phyloP scores from a whole-genome alignment of 2,113 vertebrate genomes.

The Halcyon senegalensis region DNA sequence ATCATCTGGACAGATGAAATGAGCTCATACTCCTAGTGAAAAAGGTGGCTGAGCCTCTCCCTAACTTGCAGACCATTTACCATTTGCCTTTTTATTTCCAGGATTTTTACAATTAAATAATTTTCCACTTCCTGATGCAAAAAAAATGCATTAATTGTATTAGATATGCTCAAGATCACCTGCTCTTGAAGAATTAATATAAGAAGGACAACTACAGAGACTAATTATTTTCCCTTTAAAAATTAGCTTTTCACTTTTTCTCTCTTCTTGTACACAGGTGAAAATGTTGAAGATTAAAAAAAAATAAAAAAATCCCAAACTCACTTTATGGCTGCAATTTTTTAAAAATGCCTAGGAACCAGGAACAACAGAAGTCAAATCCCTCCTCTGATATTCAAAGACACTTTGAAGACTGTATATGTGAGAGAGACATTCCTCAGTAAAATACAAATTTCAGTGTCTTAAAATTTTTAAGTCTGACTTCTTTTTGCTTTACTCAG shows the following conservation, averaged over 20 bases:
- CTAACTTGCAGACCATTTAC: not conserved
- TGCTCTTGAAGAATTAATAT: not conserved
- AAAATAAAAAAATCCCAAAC: not conserved
- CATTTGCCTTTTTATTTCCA: not conserved
- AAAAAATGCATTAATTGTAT: not conserved
- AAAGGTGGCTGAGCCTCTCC: not conserved
- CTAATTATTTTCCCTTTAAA: not conserved
- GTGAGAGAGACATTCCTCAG: not conserved
- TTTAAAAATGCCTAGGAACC: not conserved
- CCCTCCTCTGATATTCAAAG: not conserved
- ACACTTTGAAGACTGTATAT: not conserved
- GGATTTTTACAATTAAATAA: not conserved
- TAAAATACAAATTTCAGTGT: not conserved
- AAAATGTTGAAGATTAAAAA: not conserved
- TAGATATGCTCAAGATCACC: not conserved
- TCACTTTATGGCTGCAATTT: not conserved
- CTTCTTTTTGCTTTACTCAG: not conserved
- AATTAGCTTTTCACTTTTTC: accelerated
- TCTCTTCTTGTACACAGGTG: not conserved
- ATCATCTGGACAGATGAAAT: not conserved
- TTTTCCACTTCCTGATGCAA: not conserved
- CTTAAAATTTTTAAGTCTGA: not conserved
- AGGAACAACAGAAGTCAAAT: not conserved
- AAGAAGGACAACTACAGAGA: not conserved
- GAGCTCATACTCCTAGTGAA: accelerated